Evolutionary conservation across 2,113 vertebrate species (phyloP).

Genomic region (Brienomyrus longianalis): DNA sequence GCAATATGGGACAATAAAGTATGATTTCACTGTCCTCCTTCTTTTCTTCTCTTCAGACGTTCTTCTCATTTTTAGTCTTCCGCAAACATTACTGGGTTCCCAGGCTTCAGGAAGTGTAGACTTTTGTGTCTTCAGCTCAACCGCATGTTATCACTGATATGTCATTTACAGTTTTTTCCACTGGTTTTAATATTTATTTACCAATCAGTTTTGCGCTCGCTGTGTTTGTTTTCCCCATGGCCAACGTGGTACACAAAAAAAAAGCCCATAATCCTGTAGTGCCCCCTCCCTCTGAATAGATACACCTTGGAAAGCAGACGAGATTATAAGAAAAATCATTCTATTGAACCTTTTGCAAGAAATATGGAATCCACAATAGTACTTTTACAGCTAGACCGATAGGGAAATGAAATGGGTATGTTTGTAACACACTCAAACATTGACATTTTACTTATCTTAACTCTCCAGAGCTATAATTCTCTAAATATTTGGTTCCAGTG

Average conservation of each 20-base stretch:
- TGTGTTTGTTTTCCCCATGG: background rate
- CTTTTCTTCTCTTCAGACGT: background rate
- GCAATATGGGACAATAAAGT: background rate
- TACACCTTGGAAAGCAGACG: background rate
- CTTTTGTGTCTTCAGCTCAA: background rate
- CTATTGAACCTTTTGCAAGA: background rate
- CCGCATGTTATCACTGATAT: background rate
- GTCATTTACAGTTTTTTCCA: background rate
- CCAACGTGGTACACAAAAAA: background rate
- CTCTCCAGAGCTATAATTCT: background rate
- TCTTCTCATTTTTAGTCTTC: background rate
- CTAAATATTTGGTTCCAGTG: background rate
- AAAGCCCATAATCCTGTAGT: background rate
- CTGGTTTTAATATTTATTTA: background rate
- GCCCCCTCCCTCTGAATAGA: background rate
- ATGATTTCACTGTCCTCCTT: background rate
- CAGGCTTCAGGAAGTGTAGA: background rate
- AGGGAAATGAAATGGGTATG: background rate
- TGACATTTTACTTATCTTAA: constrained; percentile 1
- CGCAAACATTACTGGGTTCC: background rate
- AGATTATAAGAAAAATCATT: background rate
- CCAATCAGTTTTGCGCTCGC: background rate
- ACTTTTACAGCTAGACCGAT: background rate
- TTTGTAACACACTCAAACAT: background rate
- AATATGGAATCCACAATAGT: background rate